Base-by-base conservation (phyloP, 35 echinoderm and acorn worm species). In the Strongylocentrotus purpuratus region DNA sequence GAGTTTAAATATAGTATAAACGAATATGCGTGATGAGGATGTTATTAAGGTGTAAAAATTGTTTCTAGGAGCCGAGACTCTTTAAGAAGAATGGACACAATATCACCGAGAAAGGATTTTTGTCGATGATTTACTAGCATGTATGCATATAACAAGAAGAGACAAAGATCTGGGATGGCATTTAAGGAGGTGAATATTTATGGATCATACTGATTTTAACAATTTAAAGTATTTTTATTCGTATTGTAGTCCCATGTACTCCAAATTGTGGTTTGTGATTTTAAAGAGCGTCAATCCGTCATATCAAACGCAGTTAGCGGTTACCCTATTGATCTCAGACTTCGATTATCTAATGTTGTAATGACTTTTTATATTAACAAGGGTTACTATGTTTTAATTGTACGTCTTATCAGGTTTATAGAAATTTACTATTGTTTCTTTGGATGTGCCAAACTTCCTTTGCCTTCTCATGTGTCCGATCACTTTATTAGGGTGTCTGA, bases 91-190 rank as follows among this genome's bases (percentile, higher is more conserved):
- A 78, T 78, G 65, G 65, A n/a, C 50, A 78, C n/a, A 78, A 28
- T 78, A 5, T n/a, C 65, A 78, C 65, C 28, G 1, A 78, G n/a
- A 8, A 78, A 28, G 20, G 65, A 22, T 22, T 78, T 5, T 4
- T 78, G 20, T 78, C n/a, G 5, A 78, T 78, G 65, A 89, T 89
- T 89, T 41, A n/a, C n/a, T 14, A 89, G 17, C 87, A 89, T 93
- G 91, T 93, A 93, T 58, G 46, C 91, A 55, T 93, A 93, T n/a
- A 93, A 93, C 31, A 93, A 93, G 46, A 93, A 93, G 48, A 47
- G 48, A 58, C 91, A 93, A 46, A 93, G 91, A 58, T 46, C 91
- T 47, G 91, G 91, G 11, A 93, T 48, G 11, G 17, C 91, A 6
- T 93, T 52, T 33, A 93, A 93, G n/a, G 91, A 93, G 48, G 91